A percentile compares a stretch with the other conserved stretches of the same genome.
Conservation (phyloP, 2,797 vertebrate species). For the Cyclura pinguis region DNA sequence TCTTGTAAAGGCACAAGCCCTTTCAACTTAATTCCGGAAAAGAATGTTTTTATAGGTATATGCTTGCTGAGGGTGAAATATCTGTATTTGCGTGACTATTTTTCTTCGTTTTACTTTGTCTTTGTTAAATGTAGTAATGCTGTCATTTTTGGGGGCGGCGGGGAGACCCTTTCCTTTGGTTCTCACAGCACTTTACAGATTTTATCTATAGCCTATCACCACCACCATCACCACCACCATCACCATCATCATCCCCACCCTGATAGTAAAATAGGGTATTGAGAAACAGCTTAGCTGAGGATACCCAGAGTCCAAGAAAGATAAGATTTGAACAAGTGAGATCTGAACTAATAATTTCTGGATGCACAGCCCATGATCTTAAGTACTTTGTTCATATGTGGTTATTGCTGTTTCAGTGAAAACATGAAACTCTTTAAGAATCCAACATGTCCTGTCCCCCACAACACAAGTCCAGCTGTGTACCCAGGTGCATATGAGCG, state of each 20-base stretch:
- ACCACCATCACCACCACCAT: neutral
- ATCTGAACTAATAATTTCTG: neutral
- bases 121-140: no score
- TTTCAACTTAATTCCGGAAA: neutral
- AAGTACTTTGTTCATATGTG: neutral
- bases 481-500: no score
- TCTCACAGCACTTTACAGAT: no score
- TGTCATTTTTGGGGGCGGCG: no score
- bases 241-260: neutral
- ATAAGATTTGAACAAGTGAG: neutral
- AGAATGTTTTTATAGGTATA: neutral
- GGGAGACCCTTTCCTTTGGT: no score
- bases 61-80: neutral
- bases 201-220: neutral
- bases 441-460: no score
- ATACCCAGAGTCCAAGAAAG: neutral
- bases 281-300: neutral
- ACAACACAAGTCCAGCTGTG: no score
- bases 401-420: neutral
- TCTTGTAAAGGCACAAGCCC: neutral
- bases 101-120: no score
- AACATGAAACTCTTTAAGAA: neutral
- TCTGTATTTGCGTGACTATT: neutral
- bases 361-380: neutral
- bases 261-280: no score